Percentiles rank a stretch among this genome's conserved stretches.
Conservation (phyloP, 2,113 vertebrate species). For the Terrapene triunguis region DNA sequence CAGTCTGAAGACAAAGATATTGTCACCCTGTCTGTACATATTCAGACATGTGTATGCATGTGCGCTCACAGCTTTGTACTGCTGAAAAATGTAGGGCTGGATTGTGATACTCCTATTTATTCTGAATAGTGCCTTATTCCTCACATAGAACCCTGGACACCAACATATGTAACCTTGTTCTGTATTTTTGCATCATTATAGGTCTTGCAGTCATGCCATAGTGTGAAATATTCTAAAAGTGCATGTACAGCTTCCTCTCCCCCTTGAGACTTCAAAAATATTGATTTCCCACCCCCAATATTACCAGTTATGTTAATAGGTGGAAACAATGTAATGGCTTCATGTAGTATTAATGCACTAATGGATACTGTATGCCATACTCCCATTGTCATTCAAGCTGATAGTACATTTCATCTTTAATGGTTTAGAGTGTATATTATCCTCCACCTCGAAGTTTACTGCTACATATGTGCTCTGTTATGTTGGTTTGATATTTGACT, state of each 20-base stretch:
- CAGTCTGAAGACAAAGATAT: not conserved
- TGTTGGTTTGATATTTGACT: conserved; percentile 18
- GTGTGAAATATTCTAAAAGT: not conserved
- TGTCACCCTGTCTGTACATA: not conserved
- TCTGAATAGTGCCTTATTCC: not conserved
- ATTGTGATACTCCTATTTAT: not conserved
- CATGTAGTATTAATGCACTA: conserved; percentile 73
- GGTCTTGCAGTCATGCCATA: not conserved
- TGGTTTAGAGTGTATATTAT: conserved; percentile 27
- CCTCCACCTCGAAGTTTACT: conserved; percentile 22
- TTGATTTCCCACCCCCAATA: conserved; percentile 28
- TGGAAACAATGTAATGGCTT: conserved; percentile 63
- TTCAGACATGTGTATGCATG: not conserved
- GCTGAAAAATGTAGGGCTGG: not conserved
- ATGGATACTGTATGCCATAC: conserved; percentile 49
- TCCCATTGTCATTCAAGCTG: conserved; percentile 67
- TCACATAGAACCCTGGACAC: not conserved
- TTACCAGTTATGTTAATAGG: conserved; percentile 60
- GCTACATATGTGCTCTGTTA: conserved; percentile 9
- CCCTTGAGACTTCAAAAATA: conserved; percentile 9
- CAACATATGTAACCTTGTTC: not conserved
- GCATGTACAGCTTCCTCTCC: not conserved
- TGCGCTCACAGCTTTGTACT: not conserved
- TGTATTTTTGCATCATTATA: not conserved
- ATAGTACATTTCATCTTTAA: conserved; percentile 59